Base-by-base conservation (phyloP, 2,888 invertebrate genomes). In the Parnassius smintheus region DNA sequence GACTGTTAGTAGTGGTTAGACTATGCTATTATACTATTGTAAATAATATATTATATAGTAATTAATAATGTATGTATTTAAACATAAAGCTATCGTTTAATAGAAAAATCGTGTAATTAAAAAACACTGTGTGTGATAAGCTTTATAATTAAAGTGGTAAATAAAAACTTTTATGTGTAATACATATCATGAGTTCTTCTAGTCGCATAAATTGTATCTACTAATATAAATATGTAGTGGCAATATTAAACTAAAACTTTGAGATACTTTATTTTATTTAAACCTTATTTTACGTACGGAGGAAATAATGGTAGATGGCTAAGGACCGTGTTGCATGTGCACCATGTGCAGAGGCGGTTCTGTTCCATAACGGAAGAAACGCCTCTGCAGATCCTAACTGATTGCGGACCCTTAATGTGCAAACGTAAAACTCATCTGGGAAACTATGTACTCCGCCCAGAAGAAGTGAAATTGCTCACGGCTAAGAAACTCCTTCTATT, bases 161-260 rank as follows among this genome's bases (percentile, higher is more conserved):
- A 48, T n/a, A 46, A 52, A 57, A 61, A 52, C 65, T 59, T 49
- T 13, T 49, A 13, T 49, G 13, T 68, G 67, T 58, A 68, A 70
- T 65, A 70, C 69, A 70, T 70, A 70, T 70, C 70, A 70, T 66
- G 64, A 64, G 53, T 63, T 59, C 42, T 42, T 60, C 44, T 42
- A 59, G 53, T 59, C 7, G 48, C 57, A 41, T 56, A 57, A n/a
- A 53, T 42, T 10, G 12, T 13, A 58, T 18, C 45, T 51, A 50
- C 61, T 56, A 65, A 56, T 66, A 56, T 57, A 49, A 60, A 56
- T 35, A 63, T 61, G 62, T 62, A 62, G 52, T 22, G 12, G 57
- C 57, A 53, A 44, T 60, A 45, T 49, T 58, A 58, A 59, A 64
- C 49, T 2, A 61, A 45, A 61, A 52, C 12, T 12, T 49, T 41